Conservation (phyloP, 1,140 invertebrate genomes). For the Antheraea pernyi region DNA sequence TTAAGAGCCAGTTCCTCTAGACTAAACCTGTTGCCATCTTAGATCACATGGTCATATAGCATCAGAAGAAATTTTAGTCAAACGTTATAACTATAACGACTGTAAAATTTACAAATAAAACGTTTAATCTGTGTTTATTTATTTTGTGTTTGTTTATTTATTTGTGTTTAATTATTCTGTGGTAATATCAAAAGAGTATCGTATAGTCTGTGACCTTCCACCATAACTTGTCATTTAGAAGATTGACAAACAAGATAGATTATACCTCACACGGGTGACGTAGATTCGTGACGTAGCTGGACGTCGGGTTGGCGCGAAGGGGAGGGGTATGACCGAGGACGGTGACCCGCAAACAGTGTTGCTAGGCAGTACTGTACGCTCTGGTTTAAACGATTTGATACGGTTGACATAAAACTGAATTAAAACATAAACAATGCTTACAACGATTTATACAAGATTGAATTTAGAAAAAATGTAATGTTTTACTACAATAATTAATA, state of each 20-base stretch:
- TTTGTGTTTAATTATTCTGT: background rate
- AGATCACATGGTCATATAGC: too few species aligned
- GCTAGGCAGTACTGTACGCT: conserved; percentile 21
- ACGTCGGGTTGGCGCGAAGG: conserved; percentile 12
- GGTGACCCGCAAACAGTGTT: conserved; percentile 44
- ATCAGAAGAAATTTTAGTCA: too few species aligned
- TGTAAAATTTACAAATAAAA: too few species aligned
- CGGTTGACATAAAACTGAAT: too few species aligned
- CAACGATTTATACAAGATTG: too few species aligned
- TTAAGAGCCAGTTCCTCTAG: too few species aligned
- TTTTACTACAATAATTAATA: too few species aligned
- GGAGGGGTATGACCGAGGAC: conserved; percentile 34
- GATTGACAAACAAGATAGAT: background rate
- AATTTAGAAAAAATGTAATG: too few species aligned
- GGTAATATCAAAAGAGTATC: background rate
- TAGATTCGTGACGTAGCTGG: conserved; percentile 52
- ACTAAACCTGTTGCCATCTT: too few species aligned
- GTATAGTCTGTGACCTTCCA: too few species aligned
- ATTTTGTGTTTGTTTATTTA: background rate
- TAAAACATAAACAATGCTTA: background rate
- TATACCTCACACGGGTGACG: conserved; percentile 36
- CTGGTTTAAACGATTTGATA: conserved; percentile 6
- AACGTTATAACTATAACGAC: too few species aligned
- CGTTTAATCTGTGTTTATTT: too few species aligned
- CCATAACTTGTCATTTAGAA: background rate